Conservation (phyloP, 2,113 vertebrate species). For the Alosa alosa region DNA sequence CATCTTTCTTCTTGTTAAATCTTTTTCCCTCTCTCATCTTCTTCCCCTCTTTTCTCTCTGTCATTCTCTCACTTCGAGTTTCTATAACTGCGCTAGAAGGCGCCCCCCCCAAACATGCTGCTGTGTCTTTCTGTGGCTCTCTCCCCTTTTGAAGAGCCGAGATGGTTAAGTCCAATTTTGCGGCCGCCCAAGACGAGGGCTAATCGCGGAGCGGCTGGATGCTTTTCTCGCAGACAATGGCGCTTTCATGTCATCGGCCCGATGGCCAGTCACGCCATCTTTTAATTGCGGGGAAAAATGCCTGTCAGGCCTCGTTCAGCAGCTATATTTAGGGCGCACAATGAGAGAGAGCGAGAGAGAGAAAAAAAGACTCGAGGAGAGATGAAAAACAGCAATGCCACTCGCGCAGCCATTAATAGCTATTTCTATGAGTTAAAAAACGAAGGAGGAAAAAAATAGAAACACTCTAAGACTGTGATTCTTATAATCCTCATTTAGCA, state of each 20-base stretch:
- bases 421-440: neutral
- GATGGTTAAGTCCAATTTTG: slow-evolving; percentile 46
- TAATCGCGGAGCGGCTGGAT: slow-evolving; percentile 30
- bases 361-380: neutral
- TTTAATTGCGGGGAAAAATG: slow-evolving; percentile 62
- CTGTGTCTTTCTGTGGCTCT: slow-evolving; percentile 15
- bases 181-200: slow-evolving; percentile 25
- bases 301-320: slow-evolving; percentile 53
- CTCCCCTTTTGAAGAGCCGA: slow-evolving; percentile 28
- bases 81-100: slow-evolving; percentile 37
- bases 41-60: neutral
- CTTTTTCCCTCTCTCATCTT: neutral
- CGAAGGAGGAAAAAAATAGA: neutral
- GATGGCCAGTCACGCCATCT: slow-evolving; percentile 53
- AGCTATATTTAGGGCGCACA: slow-evolving; percentile 59
- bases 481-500: slow-evolving; percentile 37
- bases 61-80: neutral
- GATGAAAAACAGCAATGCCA: slow-evolving; percentile 33
- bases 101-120: slow-evolving; percentile 13
- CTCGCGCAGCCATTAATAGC: neutral
- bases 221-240: slow-evolving; percentile 46
- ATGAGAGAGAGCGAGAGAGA: neutral
- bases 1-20: slow-evolving; percentile 37
- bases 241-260: slow-evolving; percentile 56
- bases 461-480: neutral